These are phyloP conservation scores for Rynchops niger DNA, from an alignment of 2,113 vertebrate species.

Conservation along the genomic window DNA sequence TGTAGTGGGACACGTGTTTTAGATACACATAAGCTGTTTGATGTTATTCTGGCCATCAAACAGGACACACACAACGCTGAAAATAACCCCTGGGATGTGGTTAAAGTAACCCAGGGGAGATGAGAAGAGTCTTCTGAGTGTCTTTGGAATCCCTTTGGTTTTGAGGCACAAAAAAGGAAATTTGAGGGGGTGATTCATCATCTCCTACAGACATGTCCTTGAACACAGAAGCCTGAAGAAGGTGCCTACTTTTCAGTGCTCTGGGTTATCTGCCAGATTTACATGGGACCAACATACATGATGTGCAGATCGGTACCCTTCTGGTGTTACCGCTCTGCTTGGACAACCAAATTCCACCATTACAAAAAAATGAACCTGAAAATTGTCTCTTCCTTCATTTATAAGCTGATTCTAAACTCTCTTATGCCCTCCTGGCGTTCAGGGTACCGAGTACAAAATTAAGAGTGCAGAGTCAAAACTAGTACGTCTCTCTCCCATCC, in stretches of 20 bases:
- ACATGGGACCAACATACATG: too few relatives aligned
- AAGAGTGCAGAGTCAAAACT: not conserved
- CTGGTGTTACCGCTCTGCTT: not conserved
- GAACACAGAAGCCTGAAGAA: not conserved
- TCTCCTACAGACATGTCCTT: not conserved
- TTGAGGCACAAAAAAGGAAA: not conserved
- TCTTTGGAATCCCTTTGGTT: not conserved
- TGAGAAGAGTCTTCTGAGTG: not conserved
- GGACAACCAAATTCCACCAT: not conserved
- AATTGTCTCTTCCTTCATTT: not conserved
- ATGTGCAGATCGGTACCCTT: not conserved
- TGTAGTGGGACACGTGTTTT: not conserved
- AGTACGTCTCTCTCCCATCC: too few relatives aligned
- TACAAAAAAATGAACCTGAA: not conserved
- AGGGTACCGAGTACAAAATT: not conserved
- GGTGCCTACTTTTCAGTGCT: not conserved
- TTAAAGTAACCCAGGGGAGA: not conserved
- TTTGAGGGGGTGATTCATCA: not conserved
- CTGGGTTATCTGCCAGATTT: not conserved
- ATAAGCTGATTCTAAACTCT: not conserved
- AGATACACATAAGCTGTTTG: not conserved
- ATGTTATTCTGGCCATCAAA: not conserved
- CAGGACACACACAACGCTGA: not conserved
- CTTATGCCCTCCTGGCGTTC: not conserved
- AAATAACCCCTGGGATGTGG: not conserved